A percentile compares a stretch with the other conserved stretches of the same genome.
Conservation (phyloP, 2,888 invertebrate species). For the Eristalis tenax region DNA sequence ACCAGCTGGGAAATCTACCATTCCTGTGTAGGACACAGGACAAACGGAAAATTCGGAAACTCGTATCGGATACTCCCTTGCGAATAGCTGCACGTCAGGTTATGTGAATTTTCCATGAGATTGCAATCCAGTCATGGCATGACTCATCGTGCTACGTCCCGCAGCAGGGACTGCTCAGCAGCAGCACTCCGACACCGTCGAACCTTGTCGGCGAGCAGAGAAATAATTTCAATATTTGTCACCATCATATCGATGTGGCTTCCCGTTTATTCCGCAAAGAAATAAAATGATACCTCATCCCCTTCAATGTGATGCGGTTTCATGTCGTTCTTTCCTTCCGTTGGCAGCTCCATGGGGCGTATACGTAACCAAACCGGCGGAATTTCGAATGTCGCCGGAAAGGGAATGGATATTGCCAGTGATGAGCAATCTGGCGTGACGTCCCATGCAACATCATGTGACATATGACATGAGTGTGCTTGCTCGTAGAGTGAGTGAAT, state of each 20-base stretch:
- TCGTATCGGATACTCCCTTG: not conserved
- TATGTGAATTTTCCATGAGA: slow-evolving; percentile 21
- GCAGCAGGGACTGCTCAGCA: not conserved
- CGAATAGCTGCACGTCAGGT: not conserved
- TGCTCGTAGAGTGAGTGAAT: slow-evolving; percentile 25
- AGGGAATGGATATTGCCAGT: slow-evolving; percentile 1
- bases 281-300: slow-evolving; percentile 7
- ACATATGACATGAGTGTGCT: slow-evolving; percentile 30
- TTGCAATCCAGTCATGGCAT: not conserved
- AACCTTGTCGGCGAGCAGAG: not conserved
- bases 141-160: not conserved
- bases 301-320: not conserved
- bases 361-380: slow-evolving; percentile 31
- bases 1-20: not conserved
- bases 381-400: slow-evolving; percentile 4
- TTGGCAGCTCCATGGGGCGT: not conserved
- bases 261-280: slow-evolving; percentile 9
- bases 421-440: slow-evolving; percentile 22
- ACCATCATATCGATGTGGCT: slow-evolving; percentile 28
- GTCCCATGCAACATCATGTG: slow-evolving; percentile 51
- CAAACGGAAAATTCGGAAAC: not conserved
- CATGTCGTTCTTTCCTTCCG: not conserved
- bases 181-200: too few relatives aligned
- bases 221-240: slow-evolving; percentile 59
- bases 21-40: not conserved